Evolutionary conservation across 2,888 invertebrate genomes (phyloP), one percentile per base, ranked within the genome.

Genomic region (Dinocampus coccinellae): DNA sequence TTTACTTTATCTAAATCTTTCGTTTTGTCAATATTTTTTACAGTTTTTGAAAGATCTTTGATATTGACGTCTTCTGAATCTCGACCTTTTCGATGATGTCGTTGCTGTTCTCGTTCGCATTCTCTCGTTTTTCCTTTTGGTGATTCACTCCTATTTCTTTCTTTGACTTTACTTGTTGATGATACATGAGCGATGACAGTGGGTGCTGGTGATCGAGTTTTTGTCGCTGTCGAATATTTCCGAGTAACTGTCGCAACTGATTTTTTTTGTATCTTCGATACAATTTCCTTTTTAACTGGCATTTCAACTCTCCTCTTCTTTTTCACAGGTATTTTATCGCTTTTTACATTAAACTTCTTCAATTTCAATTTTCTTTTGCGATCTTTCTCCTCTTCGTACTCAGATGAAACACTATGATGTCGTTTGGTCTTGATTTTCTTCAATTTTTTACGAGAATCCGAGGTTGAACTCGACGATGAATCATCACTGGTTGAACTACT

Each of bases 341-440:
- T 83, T 69, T 85, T 86, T 3, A 82, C 77, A 36, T 81, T 83
- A 57, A 87, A 69, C 69, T 85, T 82, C 62, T 87, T 87, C 33
- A 86, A 70, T 63, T 87, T 87, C n/a, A 86, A 76, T 82, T 86
- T 84, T 76, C 82, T 84, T 36, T 83, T 86, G 24, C 88, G 79
- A 76, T 90, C 89, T 81, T 91, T 91, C 80, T 91, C 91, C 52
- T 89, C 89, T 77, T 91, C 91, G 69, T 90, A 90, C 75, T 93
- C 93, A 3, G 94, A 93, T 10, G 93, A 92, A 16, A 90, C 90
- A 80, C 91, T 91, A 0, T 91, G 91, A 81, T 91, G 90, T 39
- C 92, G 88, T 83, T 90, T 91, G 52, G 89, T 83, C 81, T 91
- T 91, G 62, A 89, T 89, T 74, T 86, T 87, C 76, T 87, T 87